phyloP scores from a whole-genome alignment of 1,140 invertebrate species.

The Amphibalanus amphitrite region DNA sequence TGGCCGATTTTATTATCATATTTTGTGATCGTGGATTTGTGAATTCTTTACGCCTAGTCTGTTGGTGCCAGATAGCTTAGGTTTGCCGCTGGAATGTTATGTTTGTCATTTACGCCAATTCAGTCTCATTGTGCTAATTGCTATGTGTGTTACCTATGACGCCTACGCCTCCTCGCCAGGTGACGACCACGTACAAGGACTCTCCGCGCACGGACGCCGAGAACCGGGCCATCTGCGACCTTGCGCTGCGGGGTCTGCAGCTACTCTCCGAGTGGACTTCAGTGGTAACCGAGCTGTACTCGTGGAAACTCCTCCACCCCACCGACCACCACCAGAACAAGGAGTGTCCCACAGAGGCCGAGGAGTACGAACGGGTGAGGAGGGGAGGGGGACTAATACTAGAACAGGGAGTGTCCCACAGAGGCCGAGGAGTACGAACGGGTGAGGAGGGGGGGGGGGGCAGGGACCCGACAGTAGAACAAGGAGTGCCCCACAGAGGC shows the following conservation, averaged over 20 bases:
- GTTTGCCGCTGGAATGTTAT: constrained; percentile 6
- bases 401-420: no score
- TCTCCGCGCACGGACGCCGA: constrained; percentile 70
- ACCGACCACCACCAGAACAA: constrained; percentile 94
- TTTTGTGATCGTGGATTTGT: not conserved
- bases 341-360: constrained; percentile 88
- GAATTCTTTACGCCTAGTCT: not conserved
- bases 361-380: constrained; percentile 89
- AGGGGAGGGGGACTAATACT: no score
- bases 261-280: constrained; percentile 92
- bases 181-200: constrained; percentile 81
- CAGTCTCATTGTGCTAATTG: not conserved
- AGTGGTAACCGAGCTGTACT: constrained; percentile 92
- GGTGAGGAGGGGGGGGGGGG: no score
- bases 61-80: not conserved
- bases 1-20: no score
- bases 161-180: constrained; percentile 17
- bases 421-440: no score
- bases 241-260: constrained; percentile 80
- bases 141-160: no score
- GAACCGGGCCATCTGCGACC: constrained; percentile 79
- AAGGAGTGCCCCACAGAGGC: no score
- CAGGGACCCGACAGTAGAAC: no score
- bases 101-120: constrained; percentile 5
- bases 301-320: constrained; percentile 95